Evolutionary conservation across 2,888 invertebrate species (phyloP).

Genomic region (Volucella zonaria): DNA sequence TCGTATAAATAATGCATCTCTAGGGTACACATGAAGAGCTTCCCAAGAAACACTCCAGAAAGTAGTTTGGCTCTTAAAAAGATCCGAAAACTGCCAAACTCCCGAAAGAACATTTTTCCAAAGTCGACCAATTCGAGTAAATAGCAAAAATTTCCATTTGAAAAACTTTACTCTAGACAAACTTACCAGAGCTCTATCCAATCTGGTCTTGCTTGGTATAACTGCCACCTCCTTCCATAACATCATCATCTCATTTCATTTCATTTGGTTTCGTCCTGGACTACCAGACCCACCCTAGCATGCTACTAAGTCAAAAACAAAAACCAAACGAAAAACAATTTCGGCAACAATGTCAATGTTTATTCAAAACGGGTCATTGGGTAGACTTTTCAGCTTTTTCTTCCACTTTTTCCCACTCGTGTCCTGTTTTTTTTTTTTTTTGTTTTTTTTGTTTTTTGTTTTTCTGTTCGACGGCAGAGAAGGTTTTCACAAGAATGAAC

Average conservation of each 20-base stretch:
- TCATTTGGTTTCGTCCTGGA: neutral
- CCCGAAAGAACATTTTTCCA: conserved; percentile 4
- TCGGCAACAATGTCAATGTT: conserved; percentile 73
- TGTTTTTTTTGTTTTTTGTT: too few species aligned
- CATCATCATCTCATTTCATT: conserved; percentile 18
- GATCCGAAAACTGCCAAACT: conserved; percentile 13
- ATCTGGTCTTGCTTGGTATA: neutral
- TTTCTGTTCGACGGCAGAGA: neutral
- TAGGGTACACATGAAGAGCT: conserved; percentile 60
- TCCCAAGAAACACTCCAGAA: conserved; percentile 48
- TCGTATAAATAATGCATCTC: conserved; percentile 71
- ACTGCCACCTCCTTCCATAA: neutral
- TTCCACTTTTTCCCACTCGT: conserved; percentile 26
- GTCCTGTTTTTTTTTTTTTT: neutral
- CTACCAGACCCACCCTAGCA: neutral
- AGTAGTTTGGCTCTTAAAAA: conserved; percentile 22
- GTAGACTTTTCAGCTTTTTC: conserved; percentile 67
- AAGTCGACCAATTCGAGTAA: conserved; percentile 39
- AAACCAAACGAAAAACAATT: conserved; percentile 72
- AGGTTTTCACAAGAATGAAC: neutral
- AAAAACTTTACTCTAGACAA: conserved; percentile 49
- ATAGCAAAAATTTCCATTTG: conserved; percentile 71
- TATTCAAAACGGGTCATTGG: conserved; percentile 74
- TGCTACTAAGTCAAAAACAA: conserved; percentile 57
- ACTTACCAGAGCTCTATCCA: conserved; percentile 34